Percentiles rank a stretch among this genome's conserved stretches.
Conservation (phyloP, 2,113 vertebrate genomes). For the Protobothrops mucrosquamatus region DNA sequence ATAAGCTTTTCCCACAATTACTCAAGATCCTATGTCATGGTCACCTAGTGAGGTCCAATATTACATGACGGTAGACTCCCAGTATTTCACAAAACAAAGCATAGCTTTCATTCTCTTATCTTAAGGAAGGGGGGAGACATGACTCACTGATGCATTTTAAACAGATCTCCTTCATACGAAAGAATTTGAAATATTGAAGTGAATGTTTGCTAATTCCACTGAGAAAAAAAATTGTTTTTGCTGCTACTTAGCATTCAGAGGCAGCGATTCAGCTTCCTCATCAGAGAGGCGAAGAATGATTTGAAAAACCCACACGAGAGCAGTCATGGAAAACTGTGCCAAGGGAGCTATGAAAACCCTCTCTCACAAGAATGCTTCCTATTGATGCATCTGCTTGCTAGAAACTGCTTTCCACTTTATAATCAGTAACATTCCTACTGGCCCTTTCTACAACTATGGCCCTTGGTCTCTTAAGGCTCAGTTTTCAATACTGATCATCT, state of each 20-base stretch:
- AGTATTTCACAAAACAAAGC: slow-evolving; percentile 22
- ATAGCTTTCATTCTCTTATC: slow-evolving; percentile 32
- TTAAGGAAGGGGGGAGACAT: slow-evolving; percentile 23
- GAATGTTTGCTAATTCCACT: slow-evolving; percentile 47
- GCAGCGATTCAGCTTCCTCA: slow-evolving; percentile 43
- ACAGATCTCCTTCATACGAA: slow-evolving; percentile 25
- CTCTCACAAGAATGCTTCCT: slow-evolving; percentile 14
- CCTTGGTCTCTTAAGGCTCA: slow-evolving; percentile 21
- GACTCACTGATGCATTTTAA: slow-evolving; percentile 46
- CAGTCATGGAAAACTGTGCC: slow-evolving; percentile 30
- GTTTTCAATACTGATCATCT: slow-evolving; percentile 23
- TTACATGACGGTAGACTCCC: slow-evolving; percentile 4
- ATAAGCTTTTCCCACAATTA: slow-evolving; percentile 21
- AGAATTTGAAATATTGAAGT: slow-evolving; percentile 51
- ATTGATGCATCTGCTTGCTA: slow-evolving; percentile 29
- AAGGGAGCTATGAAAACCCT: slow-evolving; percentile 18
- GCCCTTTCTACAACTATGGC: background rate
- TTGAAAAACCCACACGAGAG: slow-evolving; percentile 41
- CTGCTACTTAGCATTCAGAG: slow-evolving; percentile 46
- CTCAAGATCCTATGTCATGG: slow-evolving; percentile 41
- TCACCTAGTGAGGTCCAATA: slow-evolving; percentile 23
- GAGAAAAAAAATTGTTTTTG: slow-evolving; percentile 16
- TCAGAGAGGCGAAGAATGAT: slow-evolving; percentile 43
- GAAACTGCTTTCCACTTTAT: slow-evolving; percentile 13
- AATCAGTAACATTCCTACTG: background rate